Base-by-base conservation (phyloP, 2,888 invertebrate species). In the Empis stercorea region DNA sequence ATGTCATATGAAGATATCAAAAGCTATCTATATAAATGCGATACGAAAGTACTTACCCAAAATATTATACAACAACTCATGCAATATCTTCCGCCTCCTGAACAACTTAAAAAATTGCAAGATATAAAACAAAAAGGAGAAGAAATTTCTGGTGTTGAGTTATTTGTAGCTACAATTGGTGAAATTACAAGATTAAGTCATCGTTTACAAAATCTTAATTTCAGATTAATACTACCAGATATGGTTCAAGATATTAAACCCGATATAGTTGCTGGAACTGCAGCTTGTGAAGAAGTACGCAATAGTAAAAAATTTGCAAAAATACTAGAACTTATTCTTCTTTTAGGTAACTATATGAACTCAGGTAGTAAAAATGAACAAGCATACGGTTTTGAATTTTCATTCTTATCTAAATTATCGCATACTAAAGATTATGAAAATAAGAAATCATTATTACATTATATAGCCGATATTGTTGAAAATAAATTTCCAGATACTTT, bases 341-440 rank as follows among this genome's bases (percentile, higher is more conserved):
- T 95, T 11, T 73, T 96, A 17, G 97, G 97, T 4, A 99, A 99
- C 70, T 94, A 89, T 61, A 91, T 99, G 88, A 97, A 97, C 68
- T 81, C 91, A 0, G 95, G 95, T 0, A 89, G 93, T 9, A 84
- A 84, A 60, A 94, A 95, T 62, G 94, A 87, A 2, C 88, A 87
- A 54, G 92, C 95, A 0, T 87, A 88, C 59, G 99, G 94, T 1
- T 99, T 97, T 67, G 96, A 99, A 69, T 91, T 99, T 58, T 93
- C 85, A 63, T 96, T 88, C 63, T 74, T 99, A 10, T 87, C 95
- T 1, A 96, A 97, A 77, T 70, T 91, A 53, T 84, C 85, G 4
- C 79, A 84, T 49, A 91, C 89, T n/a, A 97, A 97, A 71, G 91
- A 95, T 61, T 73, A 84, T 38, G 89, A 96, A 59, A 94, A 95